phyloP scores from a whole-genome alignment of 2,113 vertebrate species.

The Chunga burmeisteri region DNA sequence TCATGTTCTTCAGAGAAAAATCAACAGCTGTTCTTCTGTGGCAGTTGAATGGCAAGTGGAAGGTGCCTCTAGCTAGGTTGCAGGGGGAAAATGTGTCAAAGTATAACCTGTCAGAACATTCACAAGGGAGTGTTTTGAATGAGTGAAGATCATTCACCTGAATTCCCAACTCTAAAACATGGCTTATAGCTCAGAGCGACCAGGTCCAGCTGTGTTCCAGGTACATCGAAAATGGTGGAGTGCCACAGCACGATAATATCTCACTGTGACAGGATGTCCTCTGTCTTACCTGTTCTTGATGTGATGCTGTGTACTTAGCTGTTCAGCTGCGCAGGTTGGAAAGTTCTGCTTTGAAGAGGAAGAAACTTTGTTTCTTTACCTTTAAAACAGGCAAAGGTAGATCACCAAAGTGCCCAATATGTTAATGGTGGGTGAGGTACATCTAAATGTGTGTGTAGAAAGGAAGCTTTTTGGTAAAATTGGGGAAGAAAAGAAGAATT shows the following conservation, averaged over 20 bases:
- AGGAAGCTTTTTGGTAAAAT: neutral
- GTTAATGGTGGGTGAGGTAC: neutral
- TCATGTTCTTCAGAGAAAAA: conserved; percentile 69
- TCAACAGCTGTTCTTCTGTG: conserved; percentile 63
- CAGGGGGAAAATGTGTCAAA: conserved; percentile 63
- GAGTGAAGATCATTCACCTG: conserved; percentile 61
- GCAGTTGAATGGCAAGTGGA: conserved; percentile 66
- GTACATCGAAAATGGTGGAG: neutral
- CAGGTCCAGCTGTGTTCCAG: conserved; percentile 48
- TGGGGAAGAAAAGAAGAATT: neutral
- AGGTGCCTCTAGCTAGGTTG: conserved; percentile 61
- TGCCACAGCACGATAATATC: neutral
- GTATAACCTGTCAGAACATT: conserved; percentile 59
- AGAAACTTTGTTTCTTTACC: neutral
- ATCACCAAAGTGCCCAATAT: neutral
- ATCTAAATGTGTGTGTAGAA: neutral
- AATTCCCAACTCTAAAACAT: conserved; percentile 51
- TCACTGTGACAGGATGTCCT: conserved; percentile 45
- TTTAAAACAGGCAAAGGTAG: neutral
- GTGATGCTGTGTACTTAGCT: neutral
- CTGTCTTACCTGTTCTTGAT: conserved; percentile 5
- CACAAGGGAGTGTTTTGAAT: conserved; percentile 57
- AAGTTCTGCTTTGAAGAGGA: neutral
- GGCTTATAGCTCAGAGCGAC: conserved; percentile 36
- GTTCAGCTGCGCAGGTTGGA: neutral